A percentile compares a stretch with the other conserved stretches of the same genome.
Evolutionary conservation across 2,797 vertebrate genomes (phyloP).

Genomic region (Ctenosaura bakeri): DNA sequence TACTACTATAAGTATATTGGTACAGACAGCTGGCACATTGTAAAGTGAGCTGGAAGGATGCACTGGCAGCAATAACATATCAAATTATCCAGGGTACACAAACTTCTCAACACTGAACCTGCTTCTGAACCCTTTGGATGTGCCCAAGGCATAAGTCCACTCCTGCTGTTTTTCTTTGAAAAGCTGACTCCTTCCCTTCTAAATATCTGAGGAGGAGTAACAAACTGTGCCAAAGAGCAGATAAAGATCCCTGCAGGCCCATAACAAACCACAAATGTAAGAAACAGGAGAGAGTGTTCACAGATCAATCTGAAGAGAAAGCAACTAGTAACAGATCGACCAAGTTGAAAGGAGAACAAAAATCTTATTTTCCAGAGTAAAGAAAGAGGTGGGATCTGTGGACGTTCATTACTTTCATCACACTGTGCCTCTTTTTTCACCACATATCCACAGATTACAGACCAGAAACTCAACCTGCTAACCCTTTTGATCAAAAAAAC

Average conservation of each 20-base stretch:
- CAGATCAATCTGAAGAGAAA: too few species aligned
- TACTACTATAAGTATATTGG: background rate
- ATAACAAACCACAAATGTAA: background rate
- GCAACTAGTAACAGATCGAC: background rate
- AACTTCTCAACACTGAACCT: background rate
- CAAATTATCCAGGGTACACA: background rate
- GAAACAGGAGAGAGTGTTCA: accelerated
- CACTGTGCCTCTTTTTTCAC: background rate
- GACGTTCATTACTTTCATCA: background rate
- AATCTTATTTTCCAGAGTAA: accelerated
- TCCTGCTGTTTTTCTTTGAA: background rate
- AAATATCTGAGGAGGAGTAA: background rate
- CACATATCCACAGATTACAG: background rate
- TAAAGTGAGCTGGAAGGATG: background rate
- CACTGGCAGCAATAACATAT: background rate
- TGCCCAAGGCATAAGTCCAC: background rate
- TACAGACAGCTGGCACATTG: background rate
- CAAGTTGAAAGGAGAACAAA: too few species aligned
- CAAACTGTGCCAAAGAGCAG: background rate
- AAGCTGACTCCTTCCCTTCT: background rate
- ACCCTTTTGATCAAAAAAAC: background rate
- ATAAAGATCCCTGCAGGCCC: background rate
- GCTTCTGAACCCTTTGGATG: background rate
- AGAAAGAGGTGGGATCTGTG: background rate
- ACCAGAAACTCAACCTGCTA: background rate